These are phyloP conservation scores for Corythornis leucogaster DNA, from an alignment of 2,797 vertebrate genomes.

Conservation along the genomic window DNA sequence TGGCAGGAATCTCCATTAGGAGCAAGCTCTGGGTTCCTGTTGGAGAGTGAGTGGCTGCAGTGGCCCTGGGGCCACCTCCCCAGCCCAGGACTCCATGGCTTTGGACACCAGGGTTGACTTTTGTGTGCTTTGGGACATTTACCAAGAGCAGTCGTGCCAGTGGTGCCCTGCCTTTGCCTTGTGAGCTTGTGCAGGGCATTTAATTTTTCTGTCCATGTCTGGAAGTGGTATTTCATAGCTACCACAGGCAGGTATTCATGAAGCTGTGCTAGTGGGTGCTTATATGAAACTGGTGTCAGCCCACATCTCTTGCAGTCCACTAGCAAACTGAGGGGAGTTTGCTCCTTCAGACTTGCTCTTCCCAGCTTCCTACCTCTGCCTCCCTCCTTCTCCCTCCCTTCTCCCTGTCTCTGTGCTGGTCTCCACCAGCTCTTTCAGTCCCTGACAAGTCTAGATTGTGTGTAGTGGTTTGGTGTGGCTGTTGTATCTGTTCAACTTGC, in stretches of 20 bases:
- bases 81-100: not conserved
- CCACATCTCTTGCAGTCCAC: not conserved
- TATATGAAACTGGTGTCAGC: rapidly evolving
- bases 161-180: not conserved
- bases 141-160: not conserved
- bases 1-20: not conserved
- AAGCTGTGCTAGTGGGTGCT: not conserved
- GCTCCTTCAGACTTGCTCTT: not conserved
- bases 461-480: not conserved
- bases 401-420: not conserved
- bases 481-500: not conserved
- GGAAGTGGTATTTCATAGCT: not conserved
- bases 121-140: not conserved
- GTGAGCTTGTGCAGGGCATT: rapidly evolving
- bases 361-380: not conserved
- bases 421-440: not conserved
- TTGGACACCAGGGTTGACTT: not conserved
- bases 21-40: not conserved
- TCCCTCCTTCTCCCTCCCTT: not conserved
- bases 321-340: not conserved
- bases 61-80: not conserved
- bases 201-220: rapidly evolving
- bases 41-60: rapidly evolving
- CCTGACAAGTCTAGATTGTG: rapidly evolving
- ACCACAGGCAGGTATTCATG: rapidly evolving